Percentiles rank a stretch among this genome's conserved stretches.
phyloP scores from a whole-genome alignment of 2,797 vertebrate genomes.

The Chaetophractus vellerosus region DNA sequence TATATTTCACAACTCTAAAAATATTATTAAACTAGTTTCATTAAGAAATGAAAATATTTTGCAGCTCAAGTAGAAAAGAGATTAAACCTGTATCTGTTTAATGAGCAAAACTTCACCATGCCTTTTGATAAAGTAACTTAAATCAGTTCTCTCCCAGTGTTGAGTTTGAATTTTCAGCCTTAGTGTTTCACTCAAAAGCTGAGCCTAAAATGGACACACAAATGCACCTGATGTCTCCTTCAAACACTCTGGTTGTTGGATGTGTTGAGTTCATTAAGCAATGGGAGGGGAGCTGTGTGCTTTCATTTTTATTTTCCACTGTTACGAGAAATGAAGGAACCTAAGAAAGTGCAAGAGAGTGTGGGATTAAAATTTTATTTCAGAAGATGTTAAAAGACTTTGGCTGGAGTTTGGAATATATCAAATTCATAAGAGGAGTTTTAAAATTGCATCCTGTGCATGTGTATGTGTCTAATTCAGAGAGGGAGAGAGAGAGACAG shows the following conservation, averaged over 20 bases:
- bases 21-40: conserved; percentile 56
- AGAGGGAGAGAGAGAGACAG: neutral
- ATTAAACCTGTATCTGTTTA: conserved; percentile 31
- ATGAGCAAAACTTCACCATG: conserved; percentile 36
- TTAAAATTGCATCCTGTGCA: neutral
- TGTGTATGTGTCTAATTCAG: neutral
- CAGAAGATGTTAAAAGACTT: conserved; percentile 37
- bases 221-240: neutral
- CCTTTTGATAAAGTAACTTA: conserved; percentile 34
- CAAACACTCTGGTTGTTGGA: neutral
- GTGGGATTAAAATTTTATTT: neutral
- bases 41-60: conserved; percentile 63
- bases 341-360: neutral
- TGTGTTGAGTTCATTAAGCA: neutral
- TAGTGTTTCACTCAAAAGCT: conserved; percentile 14
- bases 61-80: neutral
- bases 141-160: neutral
- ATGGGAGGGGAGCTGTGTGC: neutral
- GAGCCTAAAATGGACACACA: neutral
- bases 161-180: conserved; percentile 53
- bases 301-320: conserved; percentile 40
- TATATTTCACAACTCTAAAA: conserved; percentile 19
- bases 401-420: neutral
- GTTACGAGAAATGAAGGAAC: neutral
- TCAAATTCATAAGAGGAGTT: neutral